These are phyloP conservation scores for Brachyptera putata DNA, from an alignment of 2,888 invertebrate genomes.

Conservation along the genomic window DNA sequence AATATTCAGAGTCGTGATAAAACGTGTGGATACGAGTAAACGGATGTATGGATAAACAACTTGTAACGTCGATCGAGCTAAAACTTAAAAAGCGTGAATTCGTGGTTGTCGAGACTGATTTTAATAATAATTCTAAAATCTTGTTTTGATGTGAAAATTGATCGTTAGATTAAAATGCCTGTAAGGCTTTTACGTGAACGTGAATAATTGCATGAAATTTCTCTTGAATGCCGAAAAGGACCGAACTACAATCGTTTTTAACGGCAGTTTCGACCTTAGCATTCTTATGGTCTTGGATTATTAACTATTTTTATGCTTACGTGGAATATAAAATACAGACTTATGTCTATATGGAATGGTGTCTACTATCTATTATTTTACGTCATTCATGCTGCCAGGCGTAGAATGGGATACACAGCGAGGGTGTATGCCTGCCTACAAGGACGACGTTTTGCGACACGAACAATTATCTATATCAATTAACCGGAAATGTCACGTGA, in stretches of 20 bases:
- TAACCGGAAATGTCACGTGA: too few relatives aligned
- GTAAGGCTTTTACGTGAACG: not conserved
- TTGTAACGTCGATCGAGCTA: not conserved
- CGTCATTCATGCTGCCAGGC: too few relatives aligned
- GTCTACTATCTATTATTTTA: too few relatives aligned
- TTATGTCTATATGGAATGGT: too few relatives aligned
- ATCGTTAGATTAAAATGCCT: conserved; percentile 9
- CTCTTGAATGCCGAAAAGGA: not conserved
- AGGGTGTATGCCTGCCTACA: too few relatives aligned
- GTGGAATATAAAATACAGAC: too few relatives aligned
- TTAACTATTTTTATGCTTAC: not conserved
- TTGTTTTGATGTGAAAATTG: conserved; percentile 7
- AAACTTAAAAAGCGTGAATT: conserved; percentile 6
- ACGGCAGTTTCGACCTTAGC: not conserved
- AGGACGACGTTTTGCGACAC: too few relatives aligned
- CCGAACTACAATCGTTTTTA: not conserved
- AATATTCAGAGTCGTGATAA: too few relatives aligned
- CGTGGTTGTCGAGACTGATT: not conserved
- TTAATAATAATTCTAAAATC: conserved; percentile 10
- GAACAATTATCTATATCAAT: too few relatives aligned
- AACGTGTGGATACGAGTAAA: too few relatives aligned
- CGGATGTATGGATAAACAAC: too few relatives aligned
- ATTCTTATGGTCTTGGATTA: not conserved
- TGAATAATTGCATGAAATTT: not conserved
- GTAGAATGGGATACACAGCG: too few relatives aligned